Conservation (phyloP, 2,113 vertebrate species). For the Hemibagrus wyckioides region DNA sequence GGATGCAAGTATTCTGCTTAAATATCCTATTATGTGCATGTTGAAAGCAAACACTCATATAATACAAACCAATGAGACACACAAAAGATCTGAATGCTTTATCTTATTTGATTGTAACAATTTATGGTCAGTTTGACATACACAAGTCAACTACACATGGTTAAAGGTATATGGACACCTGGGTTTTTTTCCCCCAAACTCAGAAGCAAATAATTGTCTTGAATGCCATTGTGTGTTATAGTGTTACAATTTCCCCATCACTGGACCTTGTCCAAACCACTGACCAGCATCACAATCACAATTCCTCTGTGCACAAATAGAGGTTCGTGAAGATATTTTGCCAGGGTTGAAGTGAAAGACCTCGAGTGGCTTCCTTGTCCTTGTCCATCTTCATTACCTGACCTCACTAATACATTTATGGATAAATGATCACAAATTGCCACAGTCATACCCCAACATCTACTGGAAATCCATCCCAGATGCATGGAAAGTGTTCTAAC, state of each 20-base stretch:
- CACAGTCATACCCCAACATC: not conserved
- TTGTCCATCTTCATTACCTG: not conserved
- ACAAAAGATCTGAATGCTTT: not conserved
- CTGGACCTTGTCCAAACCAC: not conserved
- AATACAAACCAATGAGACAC: not conserved
- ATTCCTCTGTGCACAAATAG: not conserved
- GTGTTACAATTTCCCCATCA: not conserved
- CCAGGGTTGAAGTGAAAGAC: not conserved
- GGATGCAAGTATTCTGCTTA: not conserved
- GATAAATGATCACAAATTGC: not conserved
- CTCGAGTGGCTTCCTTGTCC: not conserved
- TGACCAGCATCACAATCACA: not conserved
- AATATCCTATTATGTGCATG: not conserved
- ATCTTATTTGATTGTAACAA: not conserved
- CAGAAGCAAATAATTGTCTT: not conserved
- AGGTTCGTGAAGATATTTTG: not conserved
- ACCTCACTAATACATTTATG: not conserved
- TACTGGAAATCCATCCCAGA: not conserved
- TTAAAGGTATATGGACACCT: not conserved
- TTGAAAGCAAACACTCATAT: not conserved
- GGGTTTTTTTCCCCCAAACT: not conserved
- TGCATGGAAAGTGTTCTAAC: not conserved
- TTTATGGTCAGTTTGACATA: not conserved
- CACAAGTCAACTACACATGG: not conserved
- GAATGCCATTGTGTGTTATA: not conserved